Base-by-base conservation (phyloP, 2,113 vertebrate species). In the Cyanoderma ruficeps region DNA sequence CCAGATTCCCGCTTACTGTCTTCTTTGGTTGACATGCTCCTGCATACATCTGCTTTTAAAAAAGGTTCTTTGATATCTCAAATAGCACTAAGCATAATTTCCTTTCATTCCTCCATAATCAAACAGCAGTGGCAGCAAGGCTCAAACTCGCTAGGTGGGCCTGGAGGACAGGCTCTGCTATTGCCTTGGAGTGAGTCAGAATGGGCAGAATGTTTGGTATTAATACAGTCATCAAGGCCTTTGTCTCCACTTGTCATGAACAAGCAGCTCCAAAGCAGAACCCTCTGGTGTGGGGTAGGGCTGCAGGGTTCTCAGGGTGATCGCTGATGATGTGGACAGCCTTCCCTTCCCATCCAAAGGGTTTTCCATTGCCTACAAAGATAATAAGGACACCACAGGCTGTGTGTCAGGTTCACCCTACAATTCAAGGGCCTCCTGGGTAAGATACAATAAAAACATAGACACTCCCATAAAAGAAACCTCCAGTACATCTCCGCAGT, bases 241-340 rank as follows among this genome's bases (percentile, higher is more conserved):
- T 75, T 12, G 3, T 50, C 56, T 70, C 42, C 39, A 25, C 44
- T 50, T 14, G 11, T 30, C 47, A 49, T 4, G 39, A 28, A 21
- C 33, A 46, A 74, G 55, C 55, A 83, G 37, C 41, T 81, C 37
- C 49, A 60, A 56, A 89, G 71, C 53, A 83, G 27, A 81, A 25
- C 55, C 44, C 21, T 59, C n/a, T 68, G 28, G 27, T 1, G 16
- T 1, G 0, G 2, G 8, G 41, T 6, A 76, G 61, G 27, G 44
- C 46, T 46, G 77, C 44, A 68, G 44, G 46, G 39, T 19, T 68
- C 67, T 83, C 46, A 10, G 4, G 10, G 11, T 37, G 20, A 27
- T 60, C 53, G 63, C 18, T 0, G 2, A 41, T 56, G 68, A 60
- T 6, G 6, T 15, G 52, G 14, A 55, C 24, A 83, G 47, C 57